Evolutionary conservation across 2,888 invertebrate species (phyloP), one percentile per base, ranked within the genome.

Genomic region (Nebria salina): DNA sequence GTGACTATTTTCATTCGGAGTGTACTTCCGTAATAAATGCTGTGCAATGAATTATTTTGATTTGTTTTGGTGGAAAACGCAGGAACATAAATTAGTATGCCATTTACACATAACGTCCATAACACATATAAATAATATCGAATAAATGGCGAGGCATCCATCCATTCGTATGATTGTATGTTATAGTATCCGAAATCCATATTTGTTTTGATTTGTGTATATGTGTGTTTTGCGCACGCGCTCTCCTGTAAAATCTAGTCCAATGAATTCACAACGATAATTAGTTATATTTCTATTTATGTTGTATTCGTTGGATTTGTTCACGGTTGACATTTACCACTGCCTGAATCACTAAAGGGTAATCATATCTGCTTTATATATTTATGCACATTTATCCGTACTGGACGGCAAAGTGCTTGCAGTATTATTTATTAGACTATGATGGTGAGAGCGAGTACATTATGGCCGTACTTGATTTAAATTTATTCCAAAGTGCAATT

Each of bases 51-150:
- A 70, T 70, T 70, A 70, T 26, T 70, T 70, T 70, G 25, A 70
- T 70, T 70, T 70, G 54, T 54, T 70, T 70, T 34, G 34, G 70
- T 26, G 34, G 25, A 20, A 70, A 25, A 70, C 26, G 26, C 70
- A 25, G 25, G 70, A 20, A 70, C 70, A 70, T 70, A 70, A 70
- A 70, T 70, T 70, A 70, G 25, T 26, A 20, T 70, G 70, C 26
- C 25, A 70, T 70, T 70, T 54, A 54, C 70, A 70, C 70, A 70
- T 13, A 13, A 20, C 20, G 3, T 70, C 70, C 34, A 70, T 25
- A 70, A 70, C 70, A 70, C 70, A 34, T 70, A 70, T 70, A 26
- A 70, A 70, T 70, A 70, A 70, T 26, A 70, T 11, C 34, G 70
- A 70, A 70, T 70, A 34, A 25, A 70, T n/a, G 20, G 4, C 34